Evolutionary conservation across 2,113 vertebrate genomes (phyloP).

Genomic region (Pogonocichla stellata): DNA sequence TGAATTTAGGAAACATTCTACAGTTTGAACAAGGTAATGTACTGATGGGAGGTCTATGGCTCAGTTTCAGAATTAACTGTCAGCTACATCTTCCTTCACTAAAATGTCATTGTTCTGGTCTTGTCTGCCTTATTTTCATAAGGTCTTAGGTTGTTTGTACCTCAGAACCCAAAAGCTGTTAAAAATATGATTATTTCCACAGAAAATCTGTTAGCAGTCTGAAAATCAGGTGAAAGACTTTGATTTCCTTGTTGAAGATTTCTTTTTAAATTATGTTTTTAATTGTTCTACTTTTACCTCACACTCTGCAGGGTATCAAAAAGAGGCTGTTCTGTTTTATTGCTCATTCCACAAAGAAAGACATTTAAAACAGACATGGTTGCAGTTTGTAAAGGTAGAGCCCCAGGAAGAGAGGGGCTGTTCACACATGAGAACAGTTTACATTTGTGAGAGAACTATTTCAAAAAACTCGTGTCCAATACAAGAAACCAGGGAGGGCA

Average conservation of each 20-base stretch:
- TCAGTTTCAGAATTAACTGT: background rate
- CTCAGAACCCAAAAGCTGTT: background rate
- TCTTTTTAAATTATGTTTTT: background rate
- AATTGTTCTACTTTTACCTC: background rate
- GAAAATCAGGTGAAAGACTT: background rate
- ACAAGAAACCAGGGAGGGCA: background rate
- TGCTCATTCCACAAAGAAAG: background rate
- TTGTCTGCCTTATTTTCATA: background rate
- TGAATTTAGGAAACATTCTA: background rate
- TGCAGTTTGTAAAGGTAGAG: background rate
- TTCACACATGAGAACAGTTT: background rate
- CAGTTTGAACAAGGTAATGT: no score
- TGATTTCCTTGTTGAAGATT: background rate
- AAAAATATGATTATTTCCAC: background rate
- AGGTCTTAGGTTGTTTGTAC: background rate
- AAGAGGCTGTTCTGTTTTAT: background rate
- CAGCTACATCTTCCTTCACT: background rate
- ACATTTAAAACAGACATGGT: background rate
- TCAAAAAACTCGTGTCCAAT: rapidly evolving
- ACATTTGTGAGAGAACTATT: background rate
- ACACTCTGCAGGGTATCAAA: background rate
- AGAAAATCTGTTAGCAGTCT: background rate
- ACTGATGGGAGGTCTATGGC: background rate
- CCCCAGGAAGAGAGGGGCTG: background rate
- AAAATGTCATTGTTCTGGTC: background rate